Percentiles rank a stretch among this genome's conserved stretches.
Conservation (phyloP, 2,113 vertebrate genomes). For the Rhegmatorhina hoffmannsi region DNA sequence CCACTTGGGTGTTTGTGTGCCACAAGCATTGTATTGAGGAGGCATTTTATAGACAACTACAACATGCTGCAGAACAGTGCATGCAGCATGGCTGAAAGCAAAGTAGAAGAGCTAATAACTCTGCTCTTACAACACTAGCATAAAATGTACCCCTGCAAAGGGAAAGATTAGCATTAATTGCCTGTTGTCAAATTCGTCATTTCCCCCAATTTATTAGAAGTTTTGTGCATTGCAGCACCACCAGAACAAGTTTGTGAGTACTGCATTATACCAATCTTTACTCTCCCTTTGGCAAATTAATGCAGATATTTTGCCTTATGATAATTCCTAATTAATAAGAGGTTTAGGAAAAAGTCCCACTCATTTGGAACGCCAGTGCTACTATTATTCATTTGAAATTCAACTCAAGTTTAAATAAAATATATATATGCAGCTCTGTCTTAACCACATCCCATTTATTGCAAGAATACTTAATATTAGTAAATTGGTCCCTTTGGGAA, state of each 20-base stretch:
- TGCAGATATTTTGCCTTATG: slow-evolving; percentile 57
- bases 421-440: slow-evolving; percentile 11
- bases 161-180: slow-evolving; percentile 58
- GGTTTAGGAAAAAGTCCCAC: slow-evolving; percentile 52
- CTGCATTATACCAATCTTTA: slow-evolving; percentile 58
- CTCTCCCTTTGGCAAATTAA: slow-evolving; percentile 51
- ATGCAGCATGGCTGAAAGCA: not conserved
- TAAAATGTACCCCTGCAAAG: slow-evolving; percentile 49
- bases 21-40: not conserved
- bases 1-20: not conserved
- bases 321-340: slow-evolving; percentile 68
- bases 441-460: slow-evolving; percentile 63
- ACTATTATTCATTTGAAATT: slow-evolving; percentile 71
- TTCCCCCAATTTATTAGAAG: slow-evolving; percentile 58
- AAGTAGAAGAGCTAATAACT: slow-evolving; percentile 14
- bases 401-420: not conserved
- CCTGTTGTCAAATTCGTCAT: slow-evolving; percentile 64
- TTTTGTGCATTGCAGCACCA: slow-evolving; percentile 56
- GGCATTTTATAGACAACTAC: not conserved
- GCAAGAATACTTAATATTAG: slow-evolving; percentile 73
- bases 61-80: not conserved
- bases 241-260: slow-evolving; percentile 27
- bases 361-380: slow-evolving; percentile 52
- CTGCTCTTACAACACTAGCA: slow-evolving; percentile 33
- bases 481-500: slow-evolving; percentile 84